Percentiles rank a stretch among this genome's conserved stretches.
Conservation (phyloP, 2,797 vertebrate species). For the Halcyon badia region DNA sequence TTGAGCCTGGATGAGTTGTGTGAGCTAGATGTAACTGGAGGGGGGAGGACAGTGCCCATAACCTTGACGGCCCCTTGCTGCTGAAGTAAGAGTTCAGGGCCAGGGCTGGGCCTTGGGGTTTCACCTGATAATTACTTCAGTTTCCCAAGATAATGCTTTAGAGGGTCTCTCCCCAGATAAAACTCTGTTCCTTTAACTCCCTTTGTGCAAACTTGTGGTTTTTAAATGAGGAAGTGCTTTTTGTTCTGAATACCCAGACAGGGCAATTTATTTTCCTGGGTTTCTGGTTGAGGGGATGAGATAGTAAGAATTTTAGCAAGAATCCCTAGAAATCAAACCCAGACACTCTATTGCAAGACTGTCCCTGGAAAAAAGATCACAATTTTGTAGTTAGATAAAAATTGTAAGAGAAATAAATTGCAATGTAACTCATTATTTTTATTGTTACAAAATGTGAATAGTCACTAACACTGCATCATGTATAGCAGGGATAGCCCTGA, state of each 20-base stretch:
- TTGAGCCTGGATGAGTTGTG: background rate
- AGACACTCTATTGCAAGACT: background rate
- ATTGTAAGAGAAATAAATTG: background rate
- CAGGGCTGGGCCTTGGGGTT: background rate
- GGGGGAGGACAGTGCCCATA: background rate
- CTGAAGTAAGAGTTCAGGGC: background rate
- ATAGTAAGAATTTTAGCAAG: slow-evolving; percentile 10
- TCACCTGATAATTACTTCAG: background rate
- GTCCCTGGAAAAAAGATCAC: background rate
- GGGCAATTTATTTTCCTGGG: slow-evolving; percentile 21
- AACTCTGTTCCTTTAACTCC: background rate
- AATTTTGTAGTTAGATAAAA: background rate
- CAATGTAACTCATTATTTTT: background rate
- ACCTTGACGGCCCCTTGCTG: background rate
- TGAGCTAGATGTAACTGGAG: background rate
- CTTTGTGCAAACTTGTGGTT: background rate
- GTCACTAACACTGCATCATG: background rate
- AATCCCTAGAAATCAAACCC: slow-evolving; percentile 27
- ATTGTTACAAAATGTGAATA: background rate
- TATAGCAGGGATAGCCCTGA: background rate
- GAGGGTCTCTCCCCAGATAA: background rate
- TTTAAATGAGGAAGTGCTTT: slow-evolving; percentile 13
- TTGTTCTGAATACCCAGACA: background rate
- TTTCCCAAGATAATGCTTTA: background rate
- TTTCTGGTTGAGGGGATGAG: slow-evolving; percentile 3